Conservation (phyloP, 2,113 vertebrate species). For the Tapirus terrestris region DNA sequence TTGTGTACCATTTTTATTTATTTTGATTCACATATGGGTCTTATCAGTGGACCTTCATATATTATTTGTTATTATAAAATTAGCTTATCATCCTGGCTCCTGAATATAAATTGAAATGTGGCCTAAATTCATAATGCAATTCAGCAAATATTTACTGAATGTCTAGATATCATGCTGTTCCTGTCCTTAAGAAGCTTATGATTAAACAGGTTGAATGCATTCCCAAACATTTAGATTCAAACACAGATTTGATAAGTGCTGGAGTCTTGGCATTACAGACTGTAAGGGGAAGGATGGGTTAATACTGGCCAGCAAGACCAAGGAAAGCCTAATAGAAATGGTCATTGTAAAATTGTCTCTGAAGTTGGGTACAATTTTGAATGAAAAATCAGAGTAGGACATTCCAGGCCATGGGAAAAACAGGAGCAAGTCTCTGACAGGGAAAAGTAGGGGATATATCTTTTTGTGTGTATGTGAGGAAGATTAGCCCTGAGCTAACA, state of each 20-base stretch:
- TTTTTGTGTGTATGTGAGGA: background rate
- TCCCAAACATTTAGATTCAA: background rate
- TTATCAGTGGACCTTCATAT: background rate
- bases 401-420: background rate
- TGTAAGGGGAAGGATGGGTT: background rate
- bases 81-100: background rate
- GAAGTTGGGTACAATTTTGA: background rate
- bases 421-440: background rate
- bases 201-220: background rate
- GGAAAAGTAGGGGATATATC: background rate
- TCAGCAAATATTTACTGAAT: conserved; percentile 28
- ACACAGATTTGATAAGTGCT: background rate
- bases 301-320: background rate
- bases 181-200: background rate
- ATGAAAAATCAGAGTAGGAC: background rate
- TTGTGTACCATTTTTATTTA: background rate
- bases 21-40: background rate
- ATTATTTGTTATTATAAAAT: conserved; percentile 33
- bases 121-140: background rate
- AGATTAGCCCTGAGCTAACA: too few species aligned
- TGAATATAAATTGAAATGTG: background rate
- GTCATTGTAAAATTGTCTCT: background rate
- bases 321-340: background rate
- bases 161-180: background rate
- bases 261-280: background rate